Evolutionary conservation across 2,797 vertebrate genomes (phyloP).

Genomic region (Myripristis jacobus): DNA sequence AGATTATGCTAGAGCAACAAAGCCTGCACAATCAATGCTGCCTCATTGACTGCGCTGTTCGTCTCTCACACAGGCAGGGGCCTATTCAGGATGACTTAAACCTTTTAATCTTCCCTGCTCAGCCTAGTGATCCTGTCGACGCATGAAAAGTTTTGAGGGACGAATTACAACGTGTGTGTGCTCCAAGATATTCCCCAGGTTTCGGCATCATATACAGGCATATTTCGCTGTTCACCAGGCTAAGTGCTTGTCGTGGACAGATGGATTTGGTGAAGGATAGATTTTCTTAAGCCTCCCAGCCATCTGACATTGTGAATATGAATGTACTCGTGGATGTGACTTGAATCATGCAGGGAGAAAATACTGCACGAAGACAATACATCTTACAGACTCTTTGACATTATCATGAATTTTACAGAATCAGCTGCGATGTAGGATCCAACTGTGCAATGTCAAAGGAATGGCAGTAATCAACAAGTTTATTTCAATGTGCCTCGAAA

Average conservation of each 20-base stretch:
- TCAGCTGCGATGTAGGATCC: neutral
- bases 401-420: too few species aligned
- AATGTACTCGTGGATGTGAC: constrained; percentile 62
- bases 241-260: constrained; percentile 66
- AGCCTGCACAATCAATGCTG: constrained; percentile 84
- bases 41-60: constrained; percentile 79
- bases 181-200: constrained; percentile 54
- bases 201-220: constrained; percentile 35
- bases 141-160: constrained; percentile 73
- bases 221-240: constrained; percentile 44
- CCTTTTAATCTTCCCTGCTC: constrained; percentile 82
- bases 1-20: constrained; percentile 84
- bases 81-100: constrained; percentile 82
- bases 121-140: constrained; percentile 70
- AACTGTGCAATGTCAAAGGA: constrained; percentile 39
- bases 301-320: constrained; percentile 67
- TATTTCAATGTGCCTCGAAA: constrained; percentile 25
- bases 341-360: constrained; percentile 59
- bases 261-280: constrained; percentile 65
- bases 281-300: constrained; percentile 68
- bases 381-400: constrained; percentile 19
- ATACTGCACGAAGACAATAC: constrained; percentile 51
- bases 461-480: constrained; percentile 40
- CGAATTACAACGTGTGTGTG: constrained; percentile 60
- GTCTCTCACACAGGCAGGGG: constrained; percentile 78